phyloP scores from a whole-genome alignment of 2,113 vertebrate species.

The Diphyllodes magnificus region DNA sequence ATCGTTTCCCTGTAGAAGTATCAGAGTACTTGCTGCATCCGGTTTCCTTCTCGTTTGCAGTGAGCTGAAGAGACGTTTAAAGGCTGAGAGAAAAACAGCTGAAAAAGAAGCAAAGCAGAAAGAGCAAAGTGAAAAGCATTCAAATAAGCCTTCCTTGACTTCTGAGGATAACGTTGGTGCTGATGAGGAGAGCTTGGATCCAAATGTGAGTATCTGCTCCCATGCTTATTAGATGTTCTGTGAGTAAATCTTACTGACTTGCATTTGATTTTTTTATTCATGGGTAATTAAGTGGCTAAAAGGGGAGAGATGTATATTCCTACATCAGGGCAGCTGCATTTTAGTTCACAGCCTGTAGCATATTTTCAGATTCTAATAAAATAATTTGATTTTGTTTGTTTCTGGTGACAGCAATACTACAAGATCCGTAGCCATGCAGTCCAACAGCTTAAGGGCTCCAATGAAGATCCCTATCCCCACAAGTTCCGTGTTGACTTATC shows the following conservation, averaged over 20 bases:
- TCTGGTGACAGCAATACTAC: slow-evolving; percentile 88
- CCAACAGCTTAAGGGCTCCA: slow-evolving; percentile 84
- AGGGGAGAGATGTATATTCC: background rate
- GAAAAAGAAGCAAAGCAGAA: slow-evolving; percentile 91
- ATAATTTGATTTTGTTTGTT: background rate
- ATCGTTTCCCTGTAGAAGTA: background rate
- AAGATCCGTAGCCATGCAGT: slow-evolving; percentile 93
- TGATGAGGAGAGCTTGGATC: slow-evolving; percentile 91
- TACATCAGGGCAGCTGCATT: background rate
- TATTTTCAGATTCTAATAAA: background rate
- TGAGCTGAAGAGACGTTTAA: slow-evolving; percentile 92
- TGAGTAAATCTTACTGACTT: background rate
- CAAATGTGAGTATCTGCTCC: slow-evolving; percentile 80
- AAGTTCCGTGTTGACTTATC: slow-evolving; percentile 90
- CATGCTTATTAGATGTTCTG: background rate
- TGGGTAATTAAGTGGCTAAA: background rate
- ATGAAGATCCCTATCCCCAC: slow-evolving; percentile 94
- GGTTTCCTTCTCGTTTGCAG: slow-evolving; percentile 59
- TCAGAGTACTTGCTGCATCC: background rate
- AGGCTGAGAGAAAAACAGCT: slow-evolving; percentile 89
- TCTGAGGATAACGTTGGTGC: slow-evolving; percentile 48
- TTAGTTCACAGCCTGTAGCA: background rate
- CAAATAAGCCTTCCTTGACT: background rate
- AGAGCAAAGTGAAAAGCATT: slow-evolving; percentile 74
- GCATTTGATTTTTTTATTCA: background rate